phyloP scores from a whole-genome alignment of 2,888 invertebrate genomes.

The Nysson spinosus region DNA sequence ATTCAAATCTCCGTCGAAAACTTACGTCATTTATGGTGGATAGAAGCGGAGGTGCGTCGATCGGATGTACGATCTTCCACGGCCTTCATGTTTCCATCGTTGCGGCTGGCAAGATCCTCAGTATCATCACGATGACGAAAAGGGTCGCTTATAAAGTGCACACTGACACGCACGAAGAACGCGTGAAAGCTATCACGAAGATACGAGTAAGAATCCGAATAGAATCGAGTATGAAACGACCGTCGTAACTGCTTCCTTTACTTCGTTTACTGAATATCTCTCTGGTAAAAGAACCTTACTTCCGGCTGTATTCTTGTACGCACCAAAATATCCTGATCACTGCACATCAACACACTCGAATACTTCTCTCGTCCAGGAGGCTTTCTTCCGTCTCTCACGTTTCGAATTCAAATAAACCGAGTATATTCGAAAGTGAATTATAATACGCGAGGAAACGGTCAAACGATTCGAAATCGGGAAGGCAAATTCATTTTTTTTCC shows the following conservation, averaged over 20 bases:
- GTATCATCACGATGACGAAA: conserved; percentile 52
- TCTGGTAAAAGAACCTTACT: conserved; percentile 22
- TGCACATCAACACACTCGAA: conserved; percentile 50
- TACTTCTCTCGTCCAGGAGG: not conserved
- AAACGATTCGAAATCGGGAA: too few relatives aligned
- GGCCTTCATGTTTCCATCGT: conserved; percentile 76
- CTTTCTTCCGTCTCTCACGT: conserved; percentile 7
- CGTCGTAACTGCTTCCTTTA: conserved; percentile 2
- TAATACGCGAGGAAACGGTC: too few relatives aligned
- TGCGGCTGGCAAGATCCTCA: conserved; percentile 62
- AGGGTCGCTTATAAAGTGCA: conserved; percentile 9
- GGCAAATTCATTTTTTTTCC: not conserved
- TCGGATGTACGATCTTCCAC: conserved; percentile 67
- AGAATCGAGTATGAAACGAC: conserved; percentile 10
- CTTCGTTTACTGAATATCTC: not conserved
- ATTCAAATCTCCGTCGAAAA: too few relatives aligned
- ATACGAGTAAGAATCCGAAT: not conserved
- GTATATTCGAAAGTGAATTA: too few relatives aligned
- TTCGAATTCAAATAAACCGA: not conserved
- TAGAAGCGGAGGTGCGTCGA: conserved; percentile 66
- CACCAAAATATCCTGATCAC: conserved; percentile 55
- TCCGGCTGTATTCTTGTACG: conserved; percentile 27
- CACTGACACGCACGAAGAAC: conserved; percentile 9
- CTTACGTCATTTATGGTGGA: conserved; percentile 76
- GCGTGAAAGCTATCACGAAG: conserved; percentile 2